These are phyloP conservation scores for Acrobasis consociella DNA, from an alignment of 2,888 invertebrate species.

Conservation along the genomic window DNA sequence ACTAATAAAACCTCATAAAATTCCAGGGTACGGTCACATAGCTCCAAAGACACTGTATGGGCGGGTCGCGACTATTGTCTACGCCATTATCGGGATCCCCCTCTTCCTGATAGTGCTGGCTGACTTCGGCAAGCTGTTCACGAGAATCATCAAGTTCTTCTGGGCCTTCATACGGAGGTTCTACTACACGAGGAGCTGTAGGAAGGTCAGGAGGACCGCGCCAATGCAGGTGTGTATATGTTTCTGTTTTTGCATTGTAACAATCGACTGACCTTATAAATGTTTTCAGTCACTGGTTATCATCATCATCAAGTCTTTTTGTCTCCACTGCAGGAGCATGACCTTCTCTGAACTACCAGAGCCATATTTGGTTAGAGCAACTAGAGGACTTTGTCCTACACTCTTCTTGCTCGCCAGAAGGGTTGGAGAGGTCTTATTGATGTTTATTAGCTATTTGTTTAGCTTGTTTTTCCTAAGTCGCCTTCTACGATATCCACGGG, in stretches of 20 bases:
- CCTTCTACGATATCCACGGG: no score
- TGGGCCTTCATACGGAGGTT: conserved; percentile 93
- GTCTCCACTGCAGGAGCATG: no score
- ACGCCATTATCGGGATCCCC: conserved; percentile 97
- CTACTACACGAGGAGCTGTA: conserved; percentile 93
- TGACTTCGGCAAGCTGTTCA: conserved; percentile 97
- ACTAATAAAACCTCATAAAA: neutral
- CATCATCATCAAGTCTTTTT: no score
- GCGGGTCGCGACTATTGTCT: conserved; percentile 93
- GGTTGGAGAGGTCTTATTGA: no score
- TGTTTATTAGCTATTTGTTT: no score
- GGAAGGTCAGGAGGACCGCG: conserved; percentile 87
- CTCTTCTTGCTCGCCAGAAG: no score
- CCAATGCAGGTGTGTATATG: conserved; percentile 85
- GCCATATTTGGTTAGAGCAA: no score
- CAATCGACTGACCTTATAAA: neutral
- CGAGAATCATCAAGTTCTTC: conserved; percentile 93
- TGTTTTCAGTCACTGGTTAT: no score
- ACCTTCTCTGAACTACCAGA: no score
- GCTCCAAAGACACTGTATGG: conserved; percentile 95
- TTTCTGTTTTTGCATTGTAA: neutral
- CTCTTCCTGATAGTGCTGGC: conserved; percentile 96
- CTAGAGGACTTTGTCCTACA: no score
- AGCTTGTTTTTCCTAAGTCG: no score
- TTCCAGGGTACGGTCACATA: conserved; percentile 97